A percentile compares a stretch with the other conserved stretches of the same genome.
phyloP scores from a whole-genome alignment of 1,140 invertebrate genomes.

The Ips typographus region DNA sequence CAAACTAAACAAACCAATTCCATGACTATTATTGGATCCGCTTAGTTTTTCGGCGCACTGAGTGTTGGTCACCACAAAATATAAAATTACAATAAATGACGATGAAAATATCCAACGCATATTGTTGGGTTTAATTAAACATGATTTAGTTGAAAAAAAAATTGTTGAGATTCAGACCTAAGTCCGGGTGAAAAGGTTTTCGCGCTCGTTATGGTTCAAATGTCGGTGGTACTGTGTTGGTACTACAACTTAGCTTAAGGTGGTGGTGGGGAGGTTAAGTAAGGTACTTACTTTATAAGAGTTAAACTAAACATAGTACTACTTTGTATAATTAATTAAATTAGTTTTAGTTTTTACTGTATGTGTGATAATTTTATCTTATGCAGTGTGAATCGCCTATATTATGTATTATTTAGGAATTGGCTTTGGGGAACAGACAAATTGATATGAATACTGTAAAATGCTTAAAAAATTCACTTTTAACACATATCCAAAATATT shows the following conservation, averaged over 20 bases:
- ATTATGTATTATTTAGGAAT: no score
- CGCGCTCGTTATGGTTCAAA: not conserved
- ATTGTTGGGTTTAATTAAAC: not conserved
- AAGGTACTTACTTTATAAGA: no score
- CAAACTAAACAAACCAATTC: no score
- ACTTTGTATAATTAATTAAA: no score
- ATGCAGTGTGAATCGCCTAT: no score
- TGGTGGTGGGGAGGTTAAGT: not conserved
- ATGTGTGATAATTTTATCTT: no score
- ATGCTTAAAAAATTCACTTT: no score
- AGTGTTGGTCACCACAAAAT: constrained; percentile 29
- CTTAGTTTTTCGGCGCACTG: constrained; percentile 25
- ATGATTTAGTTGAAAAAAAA: not conserved
- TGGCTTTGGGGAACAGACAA: no score
- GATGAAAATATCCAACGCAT: constrained; percentile 14
- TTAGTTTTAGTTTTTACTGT: no score
- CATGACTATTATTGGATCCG: not conserved
- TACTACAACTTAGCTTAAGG: not conserved
- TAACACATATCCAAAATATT: no score
- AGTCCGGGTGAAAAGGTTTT: not conserved
- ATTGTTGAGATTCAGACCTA: not conserved
- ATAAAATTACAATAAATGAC: constrained; percentile 27
- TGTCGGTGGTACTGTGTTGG: not conserved
- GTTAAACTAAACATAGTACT: no score
- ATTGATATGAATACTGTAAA: no score